Evolutionary conservation across 2,888 invertebrate genomes (phyloP).

Genomic region (Rapana venosa): DNA sequence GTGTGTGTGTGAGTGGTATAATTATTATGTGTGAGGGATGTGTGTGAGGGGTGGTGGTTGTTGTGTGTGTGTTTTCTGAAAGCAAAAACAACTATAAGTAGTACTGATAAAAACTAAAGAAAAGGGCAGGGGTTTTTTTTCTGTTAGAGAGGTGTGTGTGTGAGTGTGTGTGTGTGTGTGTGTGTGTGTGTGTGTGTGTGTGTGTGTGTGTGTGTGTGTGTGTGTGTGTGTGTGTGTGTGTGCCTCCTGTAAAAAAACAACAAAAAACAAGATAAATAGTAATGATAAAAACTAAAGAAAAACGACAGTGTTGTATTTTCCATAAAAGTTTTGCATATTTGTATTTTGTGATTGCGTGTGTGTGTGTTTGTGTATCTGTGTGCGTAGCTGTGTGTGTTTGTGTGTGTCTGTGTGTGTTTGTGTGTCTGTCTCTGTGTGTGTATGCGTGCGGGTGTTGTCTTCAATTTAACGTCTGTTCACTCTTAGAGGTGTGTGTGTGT

Average conservation of each 20-base stretch:
- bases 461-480: too few relatives aligned
- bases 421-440: background rate
- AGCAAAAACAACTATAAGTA: too few relatives aligned
- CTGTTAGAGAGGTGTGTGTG: too few relatives aligned
- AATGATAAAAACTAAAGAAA: background rate
- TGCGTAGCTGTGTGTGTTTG: background rate
- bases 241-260: too few relatives aligned
- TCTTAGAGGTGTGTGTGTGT: background rate
- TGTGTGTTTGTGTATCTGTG: background rate
- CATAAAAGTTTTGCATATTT: background rate
- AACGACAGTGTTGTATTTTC: background rate
- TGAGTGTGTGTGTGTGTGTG: background rate
- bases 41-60: too few relatives aligned
- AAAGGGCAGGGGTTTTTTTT: too few relatives aligned
- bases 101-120: too few relatives aligned
- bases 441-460: background rate
- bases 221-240: background rate
- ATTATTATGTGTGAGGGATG: background rate
- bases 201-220: background rate
- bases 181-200: conserved; percentile 7
- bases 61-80: too few relatives aligned
- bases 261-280: background rate
- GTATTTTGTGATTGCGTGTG: background rate
- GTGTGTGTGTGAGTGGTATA: background rate
- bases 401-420: background rate